Percentiles rank a stretch among this genome's conserved stretches.
Conservation (phyloP, 1,140 invertebrate genomes). For the Philopotamus ludificatus region DNA sequence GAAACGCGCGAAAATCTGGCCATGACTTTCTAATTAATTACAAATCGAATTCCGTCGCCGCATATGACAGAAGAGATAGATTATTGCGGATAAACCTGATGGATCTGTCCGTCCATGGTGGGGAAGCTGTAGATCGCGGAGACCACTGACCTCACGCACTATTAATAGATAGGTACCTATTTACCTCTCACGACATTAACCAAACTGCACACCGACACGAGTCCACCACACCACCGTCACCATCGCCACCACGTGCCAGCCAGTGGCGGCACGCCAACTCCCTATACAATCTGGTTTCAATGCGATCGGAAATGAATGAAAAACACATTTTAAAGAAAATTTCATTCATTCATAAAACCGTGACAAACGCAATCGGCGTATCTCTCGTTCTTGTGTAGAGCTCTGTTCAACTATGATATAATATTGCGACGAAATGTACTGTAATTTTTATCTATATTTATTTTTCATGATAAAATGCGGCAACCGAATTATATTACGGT, state of each 20-base stretch:
- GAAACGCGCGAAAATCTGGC: too few relatives aligned
- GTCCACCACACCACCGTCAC: not conserved
- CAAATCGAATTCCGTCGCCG: too few relatives aligned
- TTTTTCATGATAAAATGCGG: too few relatives aligned
- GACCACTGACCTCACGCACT: constrained; percentile 19
- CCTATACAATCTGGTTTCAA: not conserved
- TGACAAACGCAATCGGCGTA: too few relatives aligned
- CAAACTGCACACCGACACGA: not conserved
- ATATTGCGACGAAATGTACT: too few relatives aligned
- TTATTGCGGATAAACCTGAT: too few relatives aligned
- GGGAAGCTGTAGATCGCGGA: not conserved
- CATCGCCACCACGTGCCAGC: not conserved
- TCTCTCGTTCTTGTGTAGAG: too few relatives aligned
- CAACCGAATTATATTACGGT: too few relatives aligned
- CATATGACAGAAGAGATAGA: too few relatives aligned
- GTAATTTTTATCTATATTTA: too few relatives aligned
- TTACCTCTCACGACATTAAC: constrained; percentile 3
- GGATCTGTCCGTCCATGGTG: not conserved
- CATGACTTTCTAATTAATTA: too few relatives aligned
- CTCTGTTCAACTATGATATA: too few relatives aligned
- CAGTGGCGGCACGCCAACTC: not conserved
- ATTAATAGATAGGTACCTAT: constrained; percentile 14
- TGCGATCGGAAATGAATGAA: not conserved
- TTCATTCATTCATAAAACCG: not conserved
- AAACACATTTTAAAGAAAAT: not conserved